These are phyloP conservation scores for Holocentrus rufus DNA, from an alignment of 2,797 vertebrate species.

Conservation along the genomic window DNA sequence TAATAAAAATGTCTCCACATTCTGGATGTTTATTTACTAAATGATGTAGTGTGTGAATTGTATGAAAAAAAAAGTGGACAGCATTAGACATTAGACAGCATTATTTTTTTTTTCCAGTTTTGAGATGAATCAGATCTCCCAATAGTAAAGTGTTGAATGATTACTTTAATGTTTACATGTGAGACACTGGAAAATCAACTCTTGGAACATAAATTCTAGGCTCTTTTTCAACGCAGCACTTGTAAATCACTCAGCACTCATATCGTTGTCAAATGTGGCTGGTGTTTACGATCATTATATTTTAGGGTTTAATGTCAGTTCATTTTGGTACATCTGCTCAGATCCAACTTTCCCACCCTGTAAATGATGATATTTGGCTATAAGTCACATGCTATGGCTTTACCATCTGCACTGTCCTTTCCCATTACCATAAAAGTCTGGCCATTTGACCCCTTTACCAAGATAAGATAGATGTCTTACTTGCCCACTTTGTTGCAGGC, in stretches of 20 bases:
- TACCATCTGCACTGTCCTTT: conserved; percentile 40
- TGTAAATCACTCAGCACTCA: conserved; percentile 51
- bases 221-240: conserved; percentile 19
- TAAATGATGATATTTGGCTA: conserved; percentile 48
- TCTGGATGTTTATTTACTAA: too few species aligned
- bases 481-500: conserved; percentile 63
- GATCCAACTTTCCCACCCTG: conserved; percentile 46
- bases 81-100: neutral
- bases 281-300: conserved; percentile 61
- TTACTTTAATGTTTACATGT: conserved; percentile 3
- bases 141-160: neutral
- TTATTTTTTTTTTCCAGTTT: conserved; percentile 2
- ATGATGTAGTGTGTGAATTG: too few species aligned
- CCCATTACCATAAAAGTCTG: conserved; percentile 37
- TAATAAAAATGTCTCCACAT: too few species aligned
- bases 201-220: conserved; percentile 1
- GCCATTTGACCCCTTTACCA: conserved; percentile 51
- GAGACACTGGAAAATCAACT: conserved; percentile 19
- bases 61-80: neutral
- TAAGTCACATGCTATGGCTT: conserved; percentile 27
- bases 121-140: neutral
- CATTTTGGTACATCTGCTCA: conserved; percentile 21
- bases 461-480: conserved; percentile 39
- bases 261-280: conserved; percentile 27
- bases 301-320: conserved; percentile 47